phyloP scores from a whole-genome alignment of 2,797 vertebrate genomes.

The Cynodonichthys magdalenae region DNA sequence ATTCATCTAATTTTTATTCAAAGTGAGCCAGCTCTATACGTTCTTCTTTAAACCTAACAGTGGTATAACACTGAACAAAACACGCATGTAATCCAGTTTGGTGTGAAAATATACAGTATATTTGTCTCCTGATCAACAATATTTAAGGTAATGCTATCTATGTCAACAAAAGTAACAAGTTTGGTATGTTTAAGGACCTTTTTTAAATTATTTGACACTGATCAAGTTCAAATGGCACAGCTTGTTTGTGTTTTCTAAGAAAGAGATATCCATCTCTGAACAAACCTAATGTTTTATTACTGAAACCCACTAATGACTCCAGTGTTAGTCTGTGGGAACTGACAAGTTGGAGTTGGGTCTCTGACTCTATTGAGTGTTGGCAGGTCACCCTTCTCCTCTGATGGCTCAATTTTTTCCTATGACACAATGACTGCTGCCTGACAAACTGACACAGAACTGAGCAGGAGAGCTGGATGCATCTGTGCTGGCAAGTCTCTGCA shows the following conservation, averaged over 20 bases:
- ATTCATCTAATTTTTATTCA: too few species aligned
- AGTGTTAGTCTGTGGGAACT: slow-evolving; percentile 42
- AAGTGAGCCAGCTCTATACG: too few species aligned
- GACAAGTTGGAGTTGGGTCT: slow-evolving; percentile 31
- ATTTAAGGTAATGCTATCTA: too few species aligned
- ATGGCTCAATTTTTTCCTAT: slow-evolving; percentile 57
- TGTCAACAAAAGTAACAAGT: too few species aligned
- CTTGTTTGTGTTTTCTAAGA: slow-evolving; percentile 11
- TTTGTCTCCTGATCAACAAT: too few species aligned
- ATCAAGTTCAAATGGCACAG: background rate
- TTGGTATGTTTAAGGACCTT: too few species aligned
- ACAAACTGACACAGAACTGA: slow-evolving; percentile 37
- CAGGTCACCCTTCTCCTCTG: slow-evolving; percentile 65
- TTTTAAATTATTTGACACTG: background rate
- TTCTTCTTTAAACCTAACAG: too few species aligned
- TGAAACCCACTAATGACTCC: slow-evolving; percentile 56
- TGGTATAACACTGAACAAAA: too few species aligned
- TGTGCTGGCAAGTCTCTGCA: slow-evolving; percentile 4
- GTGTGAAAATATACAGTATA: too few species aligned
- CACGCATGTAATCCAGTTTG: too few species aligned
- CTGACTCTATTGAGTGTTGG: slow-evolving; percentile 63
- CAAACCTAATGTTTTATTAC: slow-evolving; percentile 42
- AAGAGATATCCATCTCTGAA: slow-evolving; percentile 20
- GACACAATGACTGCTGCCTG: slow-evolving; percentile 56
- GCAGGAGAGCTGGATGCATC: background rate